A percentile compares a stretch with the other conserved stretches of the same genome.
Evolutionary conservation across 1,140 invertebrate species (phyloP).

Genomic region (Atta colombica): DNA sequence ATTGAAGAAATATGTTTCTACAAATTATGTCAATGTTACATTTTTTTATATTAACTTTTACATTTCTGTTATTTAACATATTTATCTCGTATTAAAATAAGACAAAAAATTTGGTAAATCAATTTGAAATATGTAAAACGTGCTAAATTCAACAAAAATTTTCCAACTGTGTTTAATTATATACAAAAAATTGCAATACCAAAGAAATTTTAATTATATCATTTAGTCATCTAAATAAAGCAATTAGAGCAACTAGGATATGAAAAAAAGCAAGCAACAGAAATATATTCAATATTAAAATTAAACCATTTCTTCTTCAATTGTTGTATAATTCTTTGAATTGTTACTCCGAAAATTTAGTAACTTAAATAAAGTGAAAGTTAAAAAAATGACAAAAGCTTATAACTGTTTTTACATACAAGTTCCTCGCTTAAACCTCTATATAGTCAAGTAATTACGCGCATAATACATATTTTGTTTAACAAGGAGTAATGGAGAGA

Average conservation of each 20-base stretch:
- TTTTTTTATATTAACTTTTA: no score
- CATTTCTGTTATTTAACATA: no score
- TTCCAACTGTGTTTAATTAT: no score
- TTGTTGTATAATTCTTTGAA: not conserved
- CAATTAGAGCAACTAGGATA: not conserved
- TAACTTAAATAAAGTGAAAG: not conserved
- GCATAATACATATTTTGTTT: not conserved
- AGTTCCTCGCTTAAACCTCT: not conserved
- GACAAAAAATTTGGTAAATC: no score
- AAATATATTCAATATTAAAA: not conserved
- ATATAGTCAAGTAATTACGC: not conserved
- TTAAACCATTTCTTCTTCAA: not conserved
- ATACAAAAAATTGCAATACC: not conserved
- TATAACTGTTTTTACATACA: not conserved
- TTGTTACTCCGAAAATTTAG: not conserved
- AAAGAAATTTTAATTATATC: not conserved
- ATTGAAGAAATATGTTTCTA: no score
- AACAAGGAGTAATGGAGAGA: not conserved
- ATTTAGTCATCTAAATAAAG: slow-evolving; percentile 1
- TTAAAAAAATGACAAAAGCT: not conserved
- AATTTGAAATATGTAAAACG: no score
- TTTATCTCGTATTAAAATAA: no score
- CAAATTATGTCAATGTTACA: no score
- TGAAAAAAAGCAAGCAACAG: not conserved
- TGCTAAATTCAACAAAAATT: no score